Evolutionary conservation across 2,113 vertebrate species (phyloP), one percentile per base, ranked within the genome.

Genomic region (Apodemus speciosus): DNA sequence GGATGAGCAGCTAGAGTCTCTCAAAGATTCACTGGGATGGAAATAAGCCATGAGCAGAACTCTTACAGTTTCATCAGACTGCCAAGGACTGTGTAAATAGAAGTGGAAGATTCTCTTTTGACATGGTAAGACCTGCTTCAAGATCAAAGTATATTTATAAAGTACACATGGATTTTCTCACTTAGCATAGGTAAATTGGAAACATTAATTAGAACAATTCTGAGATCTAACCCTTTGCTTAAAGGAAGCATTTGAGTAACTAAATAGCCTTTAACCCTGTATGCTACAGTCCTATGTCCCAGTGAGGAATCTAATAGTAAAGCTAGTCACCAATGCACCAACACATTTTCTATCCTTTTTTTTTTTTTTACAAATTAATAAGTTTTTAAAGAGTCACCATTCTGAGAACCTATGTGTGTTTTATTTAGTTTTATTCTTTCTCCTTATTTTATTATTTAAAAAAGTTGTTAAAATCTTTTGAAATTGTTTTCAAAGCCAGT

Each of bases 51-150:
- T 64, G 9, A 38, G 25, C 62, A 40, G 38, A 23, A 80, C 3
- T 77, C 35, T 87, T 21, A 46, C 27, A 40, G 16, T 89, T 88
- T 92, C 73, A 85, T 60, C 38, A 64, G 68, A 69, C 40, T 83
- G 43, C 27, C 11, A 69, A 79, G 35, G 79, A 21, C 69, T n/a
- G 32, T 38, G 15, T 51, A 13, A 46, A 43, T 3, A 38, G 66
- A 94, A 87, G n/a, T 20, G 43, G 38, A 73, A 95, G 20, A 6
- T 5, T 46, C 93, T 91, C 84, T 49, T 90, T 87, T 94, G 91
- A 68, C 66, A 53, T 62, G 5, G 10, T 35, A 53, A 88, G 62
- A 13, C 35, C 85, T 23, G 62, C 38, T 81, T 87, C 7, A 9
- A 18, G 13, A 40, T 88, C 58, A 84, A 75, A 0, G 0, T 66